Percentiles rank a stretch among this genome's conserved stretches.
Evolutionary conservation across 2,113 vertebrate species (phyloP).

Genomic region (Notothenia rossii): DNA sequence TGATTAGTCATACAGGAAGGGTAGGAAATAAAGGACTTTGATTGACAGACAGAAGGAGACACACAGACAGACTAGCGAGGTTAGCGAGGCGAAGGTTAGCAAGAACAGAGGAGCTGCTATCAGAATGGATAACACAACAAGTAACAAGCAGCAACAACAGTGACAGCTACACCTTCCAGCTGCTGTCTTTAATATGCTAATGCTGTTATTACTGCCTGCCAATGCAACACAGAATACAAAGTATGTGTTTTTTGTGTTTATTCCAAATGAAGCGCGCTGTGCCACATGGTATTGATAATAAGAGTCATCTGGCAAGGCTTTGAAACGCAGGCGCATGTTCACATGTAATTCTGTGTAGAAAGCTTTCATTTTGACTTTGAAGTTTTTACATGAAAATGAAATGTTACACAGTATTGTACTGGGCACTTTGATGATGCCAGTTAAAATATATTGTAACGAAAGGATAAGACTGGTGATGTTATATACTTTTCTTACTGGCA

Average conservation of each 20-base stretch:
- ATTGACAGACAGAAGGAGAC: slow-evolving; percentile 28
- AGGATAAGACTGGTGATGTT: background rate
- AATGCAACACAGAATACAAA: slow-evolving; percentile 47
- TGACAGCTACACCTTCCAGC: slow-evolving; percentile 72
- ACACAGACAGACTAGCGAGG: slow-evolving; percentile 9
- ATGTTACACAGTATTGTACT: background rate
- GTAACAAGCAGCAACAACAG: slow-evolving; percentile 47
- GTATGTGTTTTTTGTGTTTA: slow-evolving; percentile 20
- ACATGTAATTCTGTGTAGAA: slow-evolving; percentile 3
- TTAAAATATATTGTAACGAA: slow-evolving; percentile 9
- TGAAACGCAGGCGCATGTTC: slow-evolving; percentile 26
- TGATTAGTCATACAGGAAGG: background rate
- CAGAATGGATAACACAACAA: slow-evolving; percentile 63
- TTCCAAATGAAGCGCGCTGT: slow-evolving; percentile 27
- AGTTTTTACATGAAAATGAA: slow-evolving; percentile 20
- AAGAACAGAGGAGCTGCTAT: slow-evolving; percentile 57
- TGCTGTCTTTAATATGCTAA: slow-evolving; percentile 83
- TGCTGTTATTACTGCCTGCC: slow-evolving; percentile 72
- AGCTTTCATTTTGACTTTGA: slow-evolving; percentile 46
- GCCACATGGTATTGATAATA: slow-evolving; percentile 38
- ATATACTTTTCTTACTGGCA: background rate
- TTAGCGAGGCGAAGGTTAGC: slow-evolving; percentile 22
- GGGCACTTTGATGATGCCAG: slow-evolving; percentile 1
- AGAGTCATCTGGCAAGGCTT: slow-evolving; percentile 52
- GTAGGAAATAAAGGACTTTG: background rate